Evolutionary conservation across 2,888 invertebrate genomes (phyloP).

Genomic region (Lobophora halterata): DNA sequence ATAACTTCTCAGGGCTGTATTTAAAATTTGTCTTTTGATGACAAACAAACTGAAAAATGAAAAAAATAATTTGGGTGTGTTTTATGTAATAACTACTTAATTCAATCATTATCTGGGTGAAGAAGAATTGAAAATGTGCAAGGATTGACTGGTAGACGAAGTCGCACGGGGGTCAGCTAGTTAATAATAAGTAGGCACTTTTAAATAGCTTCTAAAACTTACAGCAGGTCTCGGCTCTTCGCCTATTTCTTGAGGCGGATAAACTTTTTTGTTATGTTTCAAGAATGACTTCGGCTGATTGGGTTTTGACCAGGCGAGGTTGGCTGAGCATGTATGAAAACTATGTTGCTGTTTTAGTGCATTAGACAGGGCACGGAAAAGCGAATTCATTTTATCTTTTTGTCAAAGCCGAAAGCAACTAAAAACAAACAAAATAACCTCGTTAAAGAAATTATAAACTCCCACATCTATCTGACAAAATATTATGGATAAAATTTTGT

Average conservation of each 20-base stretch:
- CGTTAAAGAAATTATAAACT: no score
- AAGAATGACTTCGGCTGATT: conserved; percentile 80
- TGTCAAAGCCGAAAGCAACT: no score
- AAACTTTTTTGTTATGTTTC: conserved; percentile 86
- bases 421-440: no score
- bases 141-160: no score
- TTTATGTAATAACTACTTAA: no score
- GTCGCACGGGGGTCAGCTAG: no score
- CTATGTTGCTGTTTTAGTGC: conserved; percentile 28
- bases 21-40: conserved; percentile 92
- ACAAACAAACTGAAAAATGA: conserved; percentile 88
- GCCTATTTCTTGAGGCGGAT: conserved; percentile 87
- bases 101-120: no score
- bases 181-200: no score
- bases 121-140: no score
- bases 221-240: conserved; percentile 93
- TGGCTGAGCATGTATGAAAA: conserved; percentile 51
- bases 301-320: conserved; percentile 62
- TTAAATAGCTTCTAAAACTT: conserved; percentile 58
- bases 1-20: conserved; percentile 95
- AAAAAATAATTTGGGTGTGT: not conserved
- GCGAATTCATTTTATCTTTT: conserved; percentile 36
- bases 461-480: no score
- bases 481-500: no score
- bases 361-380: conserved; percentile 14